Conservation (phyloP, 2,888 invertebrate genomes). For the Cryptus armator region DNA sequence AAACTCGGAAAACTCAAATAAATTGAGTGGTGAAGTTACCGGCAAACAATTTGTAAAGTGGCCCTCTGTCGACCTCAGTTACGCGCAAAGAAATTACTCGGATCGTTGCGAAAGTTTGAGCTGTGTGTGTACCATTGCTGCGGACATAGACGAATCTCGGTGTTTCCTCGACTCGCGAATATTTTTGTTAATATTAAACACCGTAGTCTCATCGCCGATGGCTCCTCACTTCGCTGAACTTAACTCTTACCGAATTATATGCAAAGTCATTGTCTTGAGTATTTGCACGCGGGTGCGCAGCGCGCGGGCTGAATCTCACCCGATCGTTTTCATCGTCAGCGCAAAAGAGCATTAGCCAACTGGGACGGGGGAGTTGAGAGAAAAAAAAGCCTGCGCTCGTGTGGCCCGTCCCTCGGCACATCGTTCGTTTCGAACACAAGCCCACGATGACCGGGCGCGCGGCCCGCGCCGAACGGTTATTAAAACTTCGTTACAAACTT, state of each 20-base stretch:
- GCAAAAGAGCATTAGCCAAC: slow-evolving; percentile 22
- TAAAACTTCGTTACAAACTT: slow-evolving; percentile 76
- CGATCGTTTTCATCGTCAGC: slow-evolving; percentile 45
- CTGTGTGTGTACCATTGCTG: not conserved
- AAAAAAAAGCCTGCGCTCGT: slow-evolving; percentile 10
- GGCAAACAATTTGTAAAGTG: slow-evolving; percentile 1
- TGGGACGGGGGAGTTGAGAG: not conserved
- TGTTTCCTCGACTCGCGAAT: not conserved
- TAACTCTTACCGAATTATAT: slow-evolving; percentile 1
- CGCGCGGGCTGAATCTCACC: slow-evolving; percentile 26
- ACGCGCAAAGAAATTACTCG: not conserved
- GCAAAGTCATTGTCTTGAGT: slow-evolving; percentile 38
- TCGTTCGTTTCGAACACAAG: slow-evolving; percentile 33
- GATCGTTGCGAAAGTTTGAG: not conserved
- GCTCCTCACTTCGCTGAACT: not conserved
- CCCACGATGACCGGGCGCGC: slow-evolving; percentile 25
- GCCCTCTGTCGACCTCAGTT: not conserved
- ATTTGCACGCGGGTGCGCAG: slow-evolving; percentile 4
- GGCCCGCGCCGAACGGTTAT: slow-evolving; percentile 66
- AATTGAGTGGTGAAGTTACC: slow-evolving; percentile 10
- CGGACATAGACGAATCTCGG: not conserved
- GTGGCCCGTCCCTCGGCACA: not conserved
- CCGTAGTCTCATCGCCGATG: not conserved
- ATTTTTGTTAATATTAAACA: not conserved
- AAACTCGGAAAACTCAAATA: not conserved